Evolutionary conservation across 2,888 invertebrate genomes (phyloP).

Genomic region (Stenichneumon culpator): DNA sequence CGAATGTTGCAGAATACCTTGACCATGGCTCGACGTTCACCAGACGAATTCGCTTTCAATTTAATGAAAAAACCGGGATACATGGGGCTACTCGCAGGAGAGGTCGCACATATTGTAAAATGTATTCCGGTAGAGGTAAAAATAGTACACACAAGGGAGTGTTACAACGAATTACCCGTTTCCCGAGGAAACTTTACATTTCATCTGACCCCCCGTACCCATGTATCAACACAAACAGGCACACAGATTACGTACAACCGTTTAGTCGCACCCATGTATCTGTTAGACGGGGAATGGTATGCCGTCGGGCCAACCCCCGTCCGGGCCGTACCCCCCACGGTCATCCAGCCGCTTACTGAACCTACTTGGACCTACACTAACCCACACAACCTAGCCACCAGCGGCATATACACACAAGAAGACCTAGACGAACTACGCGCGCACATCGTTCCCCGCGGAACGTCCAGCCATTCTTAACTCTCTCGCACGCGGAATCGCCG

Average conservation of each 20-base stretch:
- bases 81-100: slow-evolving; percentile 72
- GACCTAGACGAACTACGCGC: too few relatives aligned
- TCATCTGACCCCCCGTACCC: slow-evolving; percentile 15
- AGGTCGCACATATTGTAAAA: slow-evolving; percentile 71
- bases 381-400: neutral
- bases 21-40: slow-evolving; percentile 63
- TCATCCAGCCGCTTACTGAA: neutral
- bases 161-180: slow-evolving; percentile 72
- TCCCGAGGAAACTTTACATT: neutral
- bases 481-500: too few relatives aligned
- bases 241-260: slow-evolving; percentile 20
- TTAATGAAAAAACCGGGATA: slow-evolving; percentile 71
- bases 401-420: too few relatives aligned
- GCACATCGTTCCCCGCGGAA: too few relatives aligned
- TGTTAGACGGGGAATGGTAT: neutral
- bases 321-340: neutral
- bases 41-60: slow-evolving; percentile 71
- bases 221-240: neutral
- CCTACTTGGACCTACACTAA: neutral
- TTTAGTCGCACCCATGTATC: slow-evolving; percentile 17
- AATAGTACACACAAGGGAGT: slow-evolving; percentile 58
- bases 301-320: neutral
- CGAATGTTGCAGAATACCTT: slow-evolving; percentile 34
- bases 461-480: too few relatives aligned
- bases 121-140: slow-evolving; percentile 69